Base-by-base conservation (phyloP, 2,113 vertebrate genomes). In the Odocoileus hemionus region DNA sequence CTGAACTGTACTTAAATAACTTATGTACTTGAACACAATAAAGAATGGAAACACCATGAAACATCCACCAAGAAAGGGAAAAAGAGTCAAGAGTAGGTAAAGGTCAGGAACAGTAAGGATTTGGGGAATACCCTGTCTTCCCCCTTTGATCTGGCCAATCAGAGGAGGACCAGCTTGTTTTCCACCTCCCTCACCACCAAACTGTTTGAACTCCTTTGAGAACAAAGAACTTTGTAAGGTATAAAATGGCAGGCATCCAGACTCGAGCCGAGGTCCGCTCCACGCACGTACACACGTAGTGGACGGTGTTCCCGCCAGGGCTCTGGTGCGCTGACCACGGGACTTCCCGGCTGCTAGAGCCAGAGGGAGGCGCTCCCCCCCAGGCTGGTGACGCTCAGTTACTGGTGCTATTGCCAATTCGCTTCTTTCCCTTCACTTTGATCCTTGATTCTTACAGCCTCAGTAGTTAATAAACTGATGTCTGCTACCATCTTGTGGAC, bases 221-320 rank as follows among this genome's bases (percentile, higher is more conserved):
- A 57, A 57, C 21, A 57, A 57, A 57, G 55, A 9, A 57, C 55
- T 57, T 57, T 57, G 55, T 57, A 57, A 57, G 19, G 55, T 57
- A 23, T 25, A 57, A 23, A 21, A 57, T 25, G 55, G 55, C 55
- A 23, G 55, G 21, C 23, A 9, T 57, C 55, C 55, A 57, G 55
- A 23, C 55, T 57, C 55, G 3, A 57, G 21, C 19, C 19, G 23
- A 57, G 55, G 55, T 25, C 21, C 39, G 3, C 70, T 25, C 12
- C 39, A 43, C 1, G 1, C 39, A 43, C 0, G 1, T 39, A 43
- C 1, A 0, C 23, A 14, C 3, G 6, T 7, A 43, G 70, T 76
- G 12, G 39, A 43, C 0, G 3, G 70, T 7, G 6, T 15, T 76
- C 70, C 39, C 0, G 0, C 39, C 1, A 6, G 70, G 23, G 23